Conservation (phyloP, 2,113 vertebrate genomes). For the Phrynosoma platyrhinos region DNA sequence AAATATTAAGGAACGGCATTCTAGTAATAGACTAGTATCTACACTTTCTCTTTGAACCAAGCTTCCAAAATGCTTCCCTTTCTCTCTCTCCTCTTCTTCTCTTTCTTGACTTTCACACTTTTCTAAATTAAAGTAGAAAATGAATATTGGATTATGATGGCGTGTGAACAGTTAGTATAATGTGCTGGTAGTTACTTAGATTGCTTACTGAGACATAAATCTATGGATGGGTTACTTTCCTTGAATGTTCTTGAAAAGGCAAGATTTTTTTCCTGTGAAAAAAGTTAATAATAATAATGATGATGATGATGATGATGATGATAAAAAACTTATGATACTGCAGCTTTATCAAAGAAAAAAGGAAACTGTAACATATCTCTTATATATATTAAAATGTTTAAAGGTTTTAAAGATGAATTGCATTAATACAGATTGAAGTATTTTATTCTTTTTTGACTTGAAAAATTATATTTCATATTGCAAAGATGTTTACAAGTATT, state of each 20-base stretch:
- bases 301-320: not conserved
- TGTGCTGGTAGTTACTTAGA: constrained; percentile 78
- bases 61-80: constrained; percentile 68
- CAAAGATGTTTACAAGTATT: constrained; percentile 99
- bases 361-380: constrained; percentile 90
- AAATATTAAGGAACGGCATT: constrained; percentile 88
- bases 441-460: constrained; percentile 99
- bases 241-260: constrained; percentile 80
- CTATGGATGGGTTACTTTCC: constrained; percentile 75
- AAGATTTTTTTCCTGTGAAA: constrained; percentile 77
- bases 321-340: constrained; percentile 80
- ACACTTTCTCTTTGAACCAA: constrained; percentile 85
- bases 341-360: constrained; percentile 84
- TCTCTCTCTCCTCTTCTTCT: constrained; percentile 47
- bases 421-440: constrained; percentile 99
- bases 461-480: constrained; percentile 99
- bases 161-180: constrained; percentile 81
- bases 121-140: constrained; percentile 69
- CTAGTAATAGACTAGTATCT: constrained; percentile 87
- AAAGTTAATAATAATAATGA: constrained; percentile 33
- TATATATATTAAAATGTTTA: constrained; percentile 88
- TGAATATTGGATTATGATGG: constrained; percentile 72
- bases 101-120: constrained; percentile 53
- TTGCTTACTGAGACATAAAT: constrained; percentile 74
- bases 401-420: constrained; percentile 95